Evolutionary conservation across 2,888 invertebrate species (phyloP).

Genomic region (Pilophorus perplexus): DNA sequence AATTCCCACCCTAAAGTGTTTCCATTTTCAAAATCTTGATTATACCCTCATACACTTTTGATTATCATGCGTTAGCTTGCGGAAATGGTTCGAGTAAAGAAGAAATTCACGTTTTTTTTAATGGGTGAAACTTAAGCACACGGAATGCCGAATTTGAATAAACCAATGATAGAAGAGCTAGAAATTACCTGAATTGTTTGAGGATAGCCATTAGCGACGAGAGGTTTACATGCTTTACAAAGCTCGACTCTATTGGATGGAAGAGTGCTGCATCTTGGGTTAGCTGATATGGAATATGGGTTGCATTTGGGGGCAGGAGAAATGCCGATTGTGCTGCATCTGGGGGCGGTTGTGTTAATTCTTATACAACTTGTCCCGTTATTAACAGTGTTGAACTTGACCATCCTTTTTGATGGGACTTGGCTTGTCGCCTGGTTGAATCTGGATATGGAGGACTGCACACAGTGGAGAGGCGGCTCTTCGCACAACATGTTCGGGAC

Average conservation of each 20-base stretch:
- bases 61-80: too few species aligned
- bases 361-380: conserved; percentile 8
- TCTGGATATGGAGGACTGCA: conserved; percentile 11
- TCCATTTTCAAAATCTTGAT: too few species aligned
- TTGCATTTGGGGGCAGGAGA: too few species aligned
- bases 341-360: conserved; percentile 22
- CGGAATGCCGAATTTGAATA: too few species aligned
- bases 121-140: too few species aligned
- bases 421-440: conserved; percentile 13
- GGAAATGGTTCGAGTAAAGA: too few species aligned
- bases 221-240: conserved; percentile 25
- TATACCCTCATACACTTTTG: too few species aligned
- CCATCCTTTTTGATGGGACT: conserved; percentile 17
- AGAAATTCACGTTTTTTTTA: too few species aligned
- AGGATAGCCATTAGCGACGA: conserved; percentile 9
- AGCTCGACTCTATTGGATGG: conserved; percentile 22
- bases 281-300: too few species aligned
- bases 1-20: too few species aligned
- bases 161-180: background rate
- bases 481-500: conserved; percentile 35
- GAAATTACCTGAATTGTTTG: conserved; percentile 1
- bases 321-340: conserved; percentile 20
- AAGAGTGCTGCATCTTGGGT: conserved; percentile 10
- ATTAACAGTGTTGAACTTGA: conserved; percentile 37
- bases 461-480: conserved; percentile 22